phyloP scores from a whole-genome alignment of 2,113 vertebrate species.

The Rhipidura dahli region DNA sequence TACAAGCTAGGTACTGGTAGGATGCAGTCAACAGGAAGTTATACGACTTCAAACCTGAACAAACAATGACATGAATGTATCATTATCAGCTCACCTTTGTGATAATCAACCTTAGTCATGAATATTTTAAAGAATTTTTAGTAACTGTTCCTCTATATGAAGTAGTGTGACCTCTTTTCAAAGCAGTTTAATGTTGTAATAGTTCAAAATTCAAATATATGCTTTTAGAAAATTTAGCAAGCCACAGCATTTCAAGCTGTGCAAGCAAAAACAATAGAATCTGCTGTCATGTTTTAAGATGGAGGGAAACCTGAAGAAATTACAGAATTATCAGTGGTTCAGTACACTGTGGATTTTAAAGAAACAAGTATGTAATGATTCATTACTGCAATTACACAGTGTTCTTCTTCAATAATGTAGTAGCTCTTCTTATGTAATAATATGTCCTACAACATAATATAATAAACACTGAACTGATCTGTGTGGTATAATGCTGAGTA shows the following conservation, averaged over 20 bases:
- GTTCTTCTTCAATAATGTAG: background rate
- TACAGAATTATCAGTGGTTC: background rate
- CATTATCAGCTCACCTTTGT: background rate
- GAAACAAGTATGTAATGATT: background rate
- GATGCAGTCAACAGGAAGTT: background rate
- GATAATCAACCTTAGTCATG: background rate
- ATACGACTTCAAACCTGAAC: background rate
- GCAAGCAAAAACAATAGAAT: background rate
- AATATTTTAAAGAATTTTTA: background rate
- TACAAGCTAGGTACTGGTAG: background rate
- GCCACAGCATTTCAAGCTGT: background rate
- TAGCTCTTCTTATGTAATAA: background rate
- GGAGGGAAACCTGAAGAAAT: background rate
- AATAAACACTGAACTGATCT: background rate
- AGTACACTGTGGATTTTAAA: background rate
- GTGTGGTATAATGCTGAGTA: background rate
- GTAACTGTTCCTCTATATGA: background rate
- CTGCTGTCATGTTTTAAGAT: background rate
- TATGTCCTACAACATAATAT: background rate
- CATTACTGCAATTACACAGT: background rate
- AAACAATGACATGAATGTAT: background rate
- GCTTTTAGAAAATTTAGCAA: background rate
- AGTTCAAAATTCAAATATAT: background rate
- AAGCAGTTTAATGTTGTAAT: background rate
- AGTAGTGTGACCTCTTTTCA: background rate